A percentile compares a stretch with the other conserved stretches of the same genome.
Conservation (phyloP, 2,888 invertebrate species). For the Sminthurinus aureus region DNA sequence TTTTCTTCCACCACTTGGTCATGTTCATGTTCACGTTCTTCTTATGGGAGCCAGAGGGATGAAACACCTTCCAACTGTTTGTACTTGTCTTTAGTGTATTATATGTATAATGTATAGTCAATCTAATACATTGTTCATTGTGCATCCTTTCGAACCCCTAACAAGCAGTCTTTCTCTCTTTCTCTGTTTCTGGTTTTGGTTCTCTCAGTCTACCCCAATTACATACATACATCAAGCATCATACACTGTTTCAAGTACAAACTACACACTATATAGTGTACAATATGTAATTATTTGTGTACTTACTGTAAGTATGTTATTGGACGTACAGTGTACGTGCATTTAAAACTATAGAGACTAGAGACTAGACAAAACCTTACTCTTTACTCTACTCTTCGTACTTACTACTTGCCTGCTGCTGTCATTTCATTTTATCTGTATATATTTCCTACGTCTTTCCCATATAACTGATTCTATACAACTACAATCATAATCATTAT, state of each 20-base stretch:
- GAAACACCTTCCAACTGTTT: not conserved
- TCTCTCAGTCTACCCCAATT: not conserved
- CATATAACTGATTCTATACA: not conserved
- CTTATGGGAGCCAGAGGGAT: not conserved
- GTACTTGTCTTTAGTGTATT: no score
- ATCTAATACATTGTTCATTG: no score
- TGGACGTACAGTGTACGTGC: not conserved
- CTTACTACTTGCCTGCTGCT: not conserved
- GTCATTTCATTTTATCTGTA: not conserved
- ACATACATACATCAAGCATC: not conserved
- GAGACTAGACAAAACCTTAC: not conserved
- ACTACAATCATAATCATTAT: not conserved
- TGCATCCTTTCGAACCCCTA: no score
- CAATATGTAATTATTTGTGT: no score
- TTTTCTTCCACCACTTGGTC: not conserved
- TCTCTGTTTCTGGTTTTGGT: no score
- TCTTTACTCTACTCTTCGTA: not conserved
- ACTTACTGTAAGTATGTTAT: not conserved
- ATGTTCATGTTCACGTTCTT: no score
- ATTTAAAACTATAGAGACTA: not conserved
- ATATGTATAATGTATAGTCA: no score
- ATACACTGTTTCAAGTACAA: not conserved
- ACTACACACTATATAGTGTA: no score
- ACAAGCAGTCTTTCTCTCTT: no score
- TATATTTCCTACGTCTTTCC: not conserved